phyloP scores from a whole-genome alignment of 2,888 invertebrate species.

The Euplagia quadripunctaria region DNA sequence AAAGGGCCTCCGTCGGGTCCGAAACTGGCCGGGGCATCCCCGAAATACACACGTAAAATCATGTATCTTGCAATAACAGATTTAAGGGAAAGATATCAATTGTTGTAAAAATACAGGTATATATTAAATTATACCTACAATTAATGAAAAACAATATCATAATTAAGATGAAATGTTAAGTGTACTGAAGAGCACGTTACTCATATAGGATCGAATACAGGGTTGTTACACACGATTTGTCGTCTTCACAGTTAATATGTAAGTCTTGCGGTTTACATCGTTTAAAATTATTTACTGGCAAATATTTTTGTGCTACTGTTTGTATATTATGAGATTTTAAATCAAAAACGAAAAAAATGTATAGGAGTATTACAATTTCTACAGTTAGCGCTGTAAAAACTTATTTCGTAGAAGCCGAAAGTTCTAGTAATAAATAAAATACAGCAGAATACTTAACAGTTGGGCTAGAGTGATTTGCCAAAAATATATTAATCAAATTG shows the following conservation, averaged over 20 bases:
- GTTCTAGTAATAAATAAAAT: background rate
- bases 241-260: conserved; percentile 41
- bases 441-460: background rate
- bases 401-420: background rate
- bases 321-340: conserved; percentile 44
- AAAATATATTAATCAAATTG: conserved; percentile 17
- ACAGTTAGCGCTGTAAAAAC: background rate
- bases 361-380: background rate
- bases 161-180: conserved; percentile 21
- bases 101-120: conserved; percentile 12
- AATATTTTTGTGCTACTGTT: conserved; percentile 54
- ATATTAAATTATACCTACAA: background rate
- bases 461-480: background rate
- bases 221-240: conserved; percentile 55
- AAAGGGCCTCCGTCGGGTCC: background rate
- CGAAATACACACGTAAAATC: background rate
- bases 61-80: conserved; percentile 1
- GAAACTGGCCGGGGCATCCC: background rate
- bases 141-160: conserved; percentile 13
- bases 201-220: conserved; percentile 63
- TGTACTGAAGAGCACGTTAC: conserved; percentile 30
- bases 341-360: conserved; percentile 11
- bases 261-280: conserved; percentile 38
- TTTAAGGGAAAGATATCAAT: conserved; percentile 13
- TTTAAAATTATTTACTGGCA: conserved; percentile 39